These are phyloP conservation scores for Cyrtonyx montezumae DNA, from an alignment of 2,113 vertebrate genomes.

Conservation along the genomic window DNA sequence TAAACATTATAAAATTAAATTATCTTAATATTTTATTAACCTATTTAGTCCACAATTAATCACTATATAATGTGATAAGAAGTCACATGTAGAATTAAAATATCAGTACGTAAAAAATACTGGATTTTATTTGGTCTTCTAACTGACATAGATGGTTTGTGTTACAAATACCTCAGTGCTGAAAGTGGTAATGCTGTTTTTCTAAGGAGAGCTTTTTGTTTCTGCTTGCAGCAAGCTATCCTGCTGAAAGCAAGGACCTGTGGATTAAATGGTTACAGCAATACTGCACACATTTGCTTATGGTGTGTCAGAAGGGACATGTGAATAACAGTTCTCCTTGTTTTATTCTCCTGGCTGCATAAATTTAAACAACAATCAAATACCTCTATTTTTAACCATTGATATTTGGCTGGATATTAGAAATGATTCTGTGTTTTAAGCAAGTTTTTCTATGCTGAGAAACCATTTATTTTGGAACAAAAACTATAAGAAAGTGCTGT, in stretches of 20 bases:
- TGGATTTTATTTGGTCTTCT: neutral
- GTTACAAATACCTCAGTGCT: neutral
- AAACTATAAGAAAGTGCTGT: neutral
- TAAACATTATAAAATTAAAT: neutral
- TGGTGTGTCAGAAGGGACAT: too few relatives aligned
- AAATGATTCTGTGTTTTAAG: neutral
- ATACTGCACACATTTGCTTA: neutral
- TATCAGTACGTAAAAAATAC: neutral
- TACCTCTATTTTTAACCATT: neutral
- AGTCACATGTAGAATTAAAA: neutral
- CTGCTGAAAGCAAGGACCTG: neutral
- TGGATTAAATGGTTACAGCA: neutral
- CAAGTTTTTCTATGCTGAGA: neutral
- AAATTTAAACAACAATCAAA: neutral
- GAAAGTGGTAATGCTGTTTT: neutral
- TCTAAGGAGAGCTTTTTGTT: neutral
- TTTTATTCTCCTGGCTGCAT: neutral
- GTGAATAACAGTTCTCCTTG: fast-evolving
- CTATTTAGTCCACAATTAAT: neutral
- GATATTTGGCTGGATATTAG: neutral
- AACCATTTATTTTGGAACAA: neutral
- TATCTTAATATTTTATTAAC: neutral
- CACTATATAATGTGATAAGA: neutral
- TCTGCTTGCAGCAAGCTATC: fast-evolving
- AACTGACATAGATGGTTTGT: neutral